These are phyloP conservation scores for Halcyon senegalensis DNA, from an alignment of 2,113 vertebrate species.

Conservation along the genomic window DNA sequence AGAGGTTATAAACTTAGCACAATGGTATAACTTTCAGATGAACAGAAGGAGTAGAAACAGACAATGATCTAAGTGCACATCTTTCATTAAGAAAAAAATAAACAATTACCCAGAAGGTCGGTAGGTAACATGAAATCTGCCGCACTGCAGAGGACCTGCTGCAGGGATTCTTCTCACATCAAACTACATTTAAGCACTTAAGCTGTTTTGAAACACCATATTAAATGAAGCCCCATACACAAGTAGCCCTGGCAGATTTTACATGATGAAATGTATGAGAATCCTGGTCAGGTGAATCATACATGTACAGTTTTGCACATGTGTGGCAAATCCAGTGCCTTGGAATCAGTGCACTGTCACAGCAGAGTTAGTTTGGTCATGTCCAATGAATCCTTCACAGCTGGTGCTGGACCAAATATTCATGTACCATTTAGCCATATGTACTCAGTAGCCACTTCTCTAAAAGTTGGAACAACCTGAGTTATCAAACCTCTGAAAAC, in stretches of 20 bases:
- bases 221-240: neutral
- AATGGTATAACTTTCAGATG: neutral
- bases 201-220: neutral
- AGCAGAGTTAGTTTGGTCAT: neutral
- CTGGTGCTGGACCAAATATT: neutral
- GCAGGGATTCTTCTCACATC: neutral
- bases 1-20: neutral
- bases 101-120: neutral
- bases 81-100: neutral
- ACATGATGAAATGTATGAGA: neutral
- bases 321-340: neutral
- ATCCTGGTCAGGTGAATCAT: neutral
- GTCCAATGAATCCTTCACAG: neutral
- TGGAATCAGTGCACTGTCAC: neutral
- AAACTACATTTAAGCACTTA: neutral
- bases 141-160: neutral
- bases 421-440: neutral
- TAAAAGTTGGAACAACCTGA: neutral
- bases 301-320: neutral
- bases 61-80: neutral
- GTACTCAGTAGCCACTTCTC: neutral
- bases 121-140: neutral
- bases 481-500: neutral
- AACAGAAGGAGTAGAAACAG: neutral
- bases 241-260: neutral